phyloP scores from a whole-genome alignment of 2,888 invertebrate species.

The Philhelius pedissequus region DNA sequence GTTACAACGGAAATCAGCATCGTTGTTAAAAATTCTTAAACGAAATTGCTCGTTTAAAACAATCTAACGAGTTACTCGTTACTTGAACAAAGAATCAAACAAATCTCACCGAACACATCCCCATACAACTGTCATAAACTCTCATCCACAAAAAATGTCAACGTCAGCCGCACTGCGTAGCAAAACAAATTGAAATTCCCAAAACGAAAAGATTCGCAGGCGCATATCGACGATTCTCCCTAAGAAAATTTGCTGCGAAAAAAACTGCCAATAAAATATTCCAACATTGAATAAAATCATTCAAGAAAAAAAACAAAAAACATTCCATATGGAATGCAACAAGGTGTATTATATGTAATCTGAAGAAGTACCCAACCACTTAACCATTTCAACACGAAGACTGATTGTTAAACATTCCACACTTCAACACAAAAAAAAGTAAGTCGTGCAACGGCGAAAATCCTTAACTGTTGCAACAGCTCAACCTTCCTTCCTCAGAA shows the following conservation, averaged over 20 bases:
- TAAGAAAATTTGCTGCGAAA: neutral
- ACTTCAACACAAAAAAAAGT: constrained; percentile 12
- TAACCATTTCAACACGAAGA: neutral
- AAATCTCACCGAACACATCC: constrained; percentile 20
- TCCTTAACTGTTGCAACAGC: constrained; percentile 52
- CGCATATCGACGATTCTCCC: constrained; percentile 26
- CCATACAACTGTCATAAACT: neutral
- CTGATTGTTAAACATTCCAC: constrained; percentile 20
- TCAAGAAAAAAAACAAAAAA: neutral
- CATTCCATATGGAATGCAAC: constrained; percentile 50
- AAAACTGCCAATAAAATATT: constrained; percentile 42
- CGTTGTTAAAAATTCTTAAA: too few relatives aligned
- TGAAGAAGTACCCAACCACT: neutral
- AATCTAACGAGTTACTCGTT: neutral
- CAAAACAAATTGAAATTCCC: constrained; percentile 58
- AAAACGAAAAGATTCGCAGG: constrained; percentile 24
- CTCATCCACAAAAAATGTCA: constrained; percentile 45
- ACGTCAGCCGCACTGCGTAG: constrained; percentile 59
- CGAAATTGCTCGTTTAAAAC: too few relatives aligned
- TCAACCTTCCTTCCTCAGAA: neutral
- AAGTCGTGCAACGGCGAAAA: neutral
- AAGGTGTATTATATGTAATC: neutral
- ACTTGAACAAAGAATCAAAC: neutral
- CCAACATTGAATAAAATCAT: neutral
- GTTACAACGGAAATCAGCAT: too few relatives aligned